A percentile compares a stretch with the other conserved stretches of the same genome.
These are phyloP conservation scores for Heliconius charithonia DNA, from an alignment of 2,888 invertebrate genomes.

Conservation along the genomic window DNA sequence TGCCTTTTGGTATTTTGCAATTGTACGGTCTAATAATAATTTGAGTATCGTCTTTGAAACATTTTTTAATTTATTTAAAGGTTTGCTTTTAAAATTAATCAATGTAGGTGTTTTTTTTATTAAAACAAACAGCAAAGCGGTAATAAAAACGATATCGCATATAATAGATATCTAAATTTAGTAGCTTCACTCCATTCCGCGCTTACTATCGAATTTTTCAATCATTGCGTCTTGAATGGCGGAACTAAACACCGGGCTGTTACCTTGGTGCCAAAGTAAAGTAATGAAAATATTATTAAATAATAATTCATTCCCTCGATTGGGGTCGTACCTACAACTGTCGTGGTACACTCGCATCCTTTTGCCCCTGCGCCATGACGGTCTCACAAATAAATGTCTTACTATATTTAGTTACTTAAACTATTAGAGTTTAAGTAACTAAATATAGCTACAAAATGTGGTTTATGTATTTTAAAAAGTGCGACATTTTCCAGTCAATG, in stretches of 20 bases:
- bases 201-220: too few relatives aligned
- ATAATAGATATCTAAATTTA: not conserved
- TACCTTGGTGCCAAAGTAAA: too few relatives aligned
- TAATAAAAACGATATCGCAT: not conserved
- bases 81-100: not conserved
- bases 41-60: slow-evolving; percentile 9
- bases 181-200: too few relatives aligned
- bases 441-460: not conserved
- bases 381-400: not conserved
- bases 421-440: not conserved
- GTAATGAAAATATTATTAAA: too few relatives aligned
- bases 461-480: not conserved
- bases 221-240: too few relatives aligned
- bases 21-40: slow-evolving; percentile 15
- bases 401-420: too few relatives aligned
- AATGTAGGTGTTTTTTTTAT: not conserved
- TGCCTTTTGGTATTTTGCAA: slow-evolving; percentile 14
- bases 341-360: too few relatives aligned
- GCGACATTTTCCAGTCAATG: slow-evolving; percentile 17
- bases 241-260: too few relatives aligned
- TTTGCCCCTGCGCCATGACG: too few relatives aligned
- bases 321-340: too few relatives aligned
- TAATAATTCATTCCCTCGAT: too few relatives aligned
- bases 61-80: slow-evolving; percentile 5
- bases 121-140: not conserved